Conservation (phyloP, 2,797 vertebrate genomes). For the Halcyon chelicuti region DNA sequence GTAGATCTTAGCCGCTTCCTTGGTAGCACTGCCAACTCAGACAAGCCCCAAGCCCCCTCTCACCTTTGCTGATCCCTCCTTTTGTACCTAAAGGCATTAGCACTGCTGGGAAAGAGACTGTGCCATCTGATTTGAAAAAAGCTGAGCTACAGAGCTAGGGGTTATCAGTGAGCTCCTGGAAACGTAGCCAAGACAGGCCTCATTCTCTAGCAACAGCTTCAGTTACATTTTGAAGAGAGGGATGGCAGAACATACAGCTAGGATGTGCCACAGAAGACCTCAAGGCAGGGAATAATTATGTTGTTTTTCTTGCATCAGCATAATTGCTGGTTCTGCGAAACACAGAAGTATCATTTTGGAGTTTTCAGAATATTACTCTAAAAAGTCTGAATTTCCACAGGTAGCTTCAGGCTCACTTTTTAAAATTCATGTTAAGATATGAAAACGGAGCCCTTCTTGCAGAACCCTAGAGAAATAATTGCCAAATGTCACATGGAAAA, state of each 20-base stretch:
- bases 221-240: background rate
- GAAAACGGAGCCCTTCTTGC: background rate
- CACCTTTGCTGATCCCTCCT: background rate
- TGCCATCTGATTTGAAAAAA: background rate
- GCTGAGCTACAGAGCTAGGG: background rate
- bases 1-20: background rate
- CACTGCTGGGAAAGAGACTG: background rate
- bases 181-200: background rate
- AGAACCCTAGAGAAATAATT: background rate
- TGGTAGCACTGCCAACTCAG: background rate
- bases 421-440: background rate
- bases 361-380: background rate
- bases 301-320: background rate
- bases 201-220: background rate
- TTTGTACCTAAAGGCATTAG: background rate
- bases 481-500: background rate
- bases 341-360: background rate
- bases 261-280: fast-evolving
- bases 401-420: background rate
- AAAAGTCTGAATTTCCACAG: background rate
- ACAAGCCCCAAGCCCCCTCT: background rate
- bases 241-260: background rate
- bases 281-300: background rate
- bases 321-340: background rate
- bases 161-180: fast-evolving